Base-by-base conservation (phyloP, 92 coral and sea anemone genomes). In the Nematostella vectensis region DNA sequence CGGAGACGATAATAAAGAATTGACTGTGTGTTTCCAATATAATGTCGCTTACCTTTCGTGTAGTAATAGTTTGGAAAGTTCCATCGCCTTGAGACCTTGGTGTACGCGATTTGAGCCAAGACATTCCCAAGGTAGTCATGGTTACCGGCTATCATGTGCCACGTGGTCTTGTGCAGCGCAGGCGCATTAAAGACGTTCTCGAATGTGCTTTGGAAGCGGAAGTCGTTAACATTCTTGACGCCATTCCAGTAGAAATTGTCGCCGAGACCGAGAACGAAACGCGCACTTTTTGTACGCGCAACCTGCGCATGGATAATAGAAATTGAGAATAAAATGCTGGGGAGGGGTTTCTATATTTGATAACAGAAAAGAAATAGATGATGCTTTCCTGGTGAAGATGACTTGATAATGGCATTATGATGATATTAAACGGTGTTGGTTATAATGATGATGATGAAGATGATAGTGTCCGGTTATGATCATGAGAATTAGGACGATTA, bases 121-220 rank as follows among this genome's bases (percentile, higher is more conserved):
- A 81, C 89, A 62, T 91, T 91, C 11, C 95, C 82, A 21, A 48
- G 48, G 67, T 91, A 82, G 61, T 91, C 98, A 25, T 91, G 98
- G 63, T 91, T 91, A 57, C 98, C 98, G 18, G 93, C 98, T 27
- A 86, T 59, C 98, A 91, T 78, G 74, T 86, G 83, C 98, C 98
- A 91, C 61, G 74, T 71, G 54, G 83, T 76, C 55, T 72, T 59
- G 17, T 63, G 58, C 27, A 85, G 59, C 36, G 88, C 38, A 6
- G 96, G 87, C 25, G 54, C 59, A 4, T 23, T 67, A 66, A 77
- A 91, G 49, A 82, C 80, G 36, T 73, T 42, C 56, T 91, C 98
- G 59, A 81, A 91, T 12, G 98, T 86, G 3, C 61, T 8, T 2
- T 1, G 25, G 44, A 91, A 91, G 27, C 98, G 79, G 15, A 29